Evolutionary conservation across 2,797 vertebrate species (phyloP), one percentile per base, ranked within the genome.

Genomic region (Periparus ater): DNA sequence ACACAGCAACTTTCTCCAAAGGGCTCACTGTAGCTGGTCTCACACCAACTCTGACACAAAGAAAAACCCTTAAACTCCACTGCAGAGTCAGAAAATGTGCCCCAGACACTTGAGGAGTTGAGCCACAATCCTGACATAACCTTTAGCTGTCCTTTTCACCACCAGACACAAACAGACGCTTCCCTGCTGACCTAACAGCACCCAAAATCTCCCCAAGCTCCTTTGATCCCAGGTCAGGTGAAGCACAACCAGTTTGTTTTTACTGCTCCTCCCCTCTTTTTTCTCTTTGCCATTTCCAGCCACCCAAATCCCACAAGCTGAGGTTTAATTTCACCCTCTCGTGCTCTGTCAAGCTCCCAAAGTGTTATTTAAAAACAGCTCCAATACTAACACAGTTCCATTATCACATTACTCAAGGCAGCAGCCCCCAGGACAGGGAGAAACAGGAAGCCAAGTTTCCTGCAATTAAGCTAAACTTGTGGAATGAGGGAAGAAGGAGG

Each of bases 401-500:
- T 80, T 34, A 74, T 15, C 68, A 26, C 72, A 14, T 30, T 40
- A 50, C 34, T 16, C 34, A 63, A 20, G 2, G 6, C 1, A 38
- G 87, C 50, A 93, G 72, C 42, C 44, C 71, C 30, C 61, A 57
- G 57, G 65, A 58, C 53, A 77, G 76, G 22, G 48, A 85, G 87
- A 74, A 85, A 62, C 63, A 83, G 82, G 85, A 95, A 93, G 82
- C 38, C 38, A 47, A 77, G 66, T 48, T 77, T 92, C 81, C 85
- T 92, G 87, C 87, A 89, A 91, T 85, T 57, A 89, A 87, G 38
- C 22, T 9, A 7, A 48, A 53, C 18, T 45, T 40, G 6, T 1
- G 36, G 42, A 76, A 74, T 7, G 74, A 87, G 55, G 67, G 74
- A 45, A 68, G 70, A 47, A 93, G 34, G 50, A 68, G 70, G 50